These are phyloP conservation scores for Myotis planiceps DNA, from an alignment of 2,797 vertebrate species.

Conservation along the genomic window DNA sequence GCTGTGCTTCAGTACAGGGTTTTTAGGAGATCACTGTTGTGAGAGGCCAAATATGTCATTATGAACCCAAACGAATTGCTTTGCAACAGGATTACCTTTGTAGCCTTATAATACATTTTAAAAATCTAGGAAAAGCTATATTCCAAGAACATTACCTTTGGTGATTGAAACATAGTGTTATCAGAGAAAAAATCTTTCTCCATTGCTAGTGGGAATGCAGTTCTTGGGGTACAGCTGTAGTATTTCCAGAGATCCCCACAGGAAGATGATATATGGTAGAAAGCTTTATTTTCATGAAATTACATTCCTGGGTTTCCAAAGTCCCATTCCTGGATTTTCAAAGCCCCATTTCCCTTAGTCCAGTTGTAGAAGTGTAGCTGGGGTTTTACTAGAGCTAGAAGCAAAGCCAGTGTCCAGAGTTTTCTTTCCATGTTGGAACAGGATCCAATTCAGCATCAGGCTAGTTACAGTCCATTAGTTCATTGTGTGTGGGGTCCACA, in stretches of 20 bases:
- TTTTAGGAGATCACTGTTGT: neutral
- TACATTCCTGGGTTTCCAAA: neutral
- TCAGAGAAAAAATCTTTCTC: neutral
- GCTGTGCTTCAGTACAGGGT: neutral
- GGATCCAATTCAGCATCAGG: neutral
- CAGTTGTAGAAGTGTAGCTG: neutral
- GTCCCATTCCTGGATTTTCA: neutral
- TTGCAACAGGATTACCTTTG: neutral
- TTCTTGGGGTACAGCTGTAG: neutral
- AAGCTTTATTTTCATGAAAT: neutral
- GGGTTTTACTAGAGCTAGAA: neutral
- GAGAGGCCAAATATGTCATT: constrained; percentile 16
- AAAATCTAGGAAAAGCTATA: neutral
- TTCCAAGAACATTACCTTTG: neutral
- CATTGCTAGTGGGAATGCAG: neutral
- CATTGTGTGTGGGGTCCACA: neutral
- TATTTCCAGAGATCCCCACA: neutral
- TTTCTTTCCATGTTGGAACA: neutral
- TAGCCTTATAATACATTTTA: neutral
- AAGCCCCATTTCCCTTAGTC: neutral
- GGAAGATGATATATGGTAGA: neutral
- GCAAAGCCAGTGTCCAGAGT: neutral
- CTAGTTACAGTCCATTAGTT: neutral
- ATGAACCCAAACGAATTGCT: neutral
- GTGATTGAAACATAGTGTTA: neutral